Percentiles rank a stretch among this genome's conserved stretches.
These are phyloP conservation scores for Hylaeus volcanicus DNA, from an alignment of 1,140 invertebrate genomes.

Conservation along the genomic window DNA sequence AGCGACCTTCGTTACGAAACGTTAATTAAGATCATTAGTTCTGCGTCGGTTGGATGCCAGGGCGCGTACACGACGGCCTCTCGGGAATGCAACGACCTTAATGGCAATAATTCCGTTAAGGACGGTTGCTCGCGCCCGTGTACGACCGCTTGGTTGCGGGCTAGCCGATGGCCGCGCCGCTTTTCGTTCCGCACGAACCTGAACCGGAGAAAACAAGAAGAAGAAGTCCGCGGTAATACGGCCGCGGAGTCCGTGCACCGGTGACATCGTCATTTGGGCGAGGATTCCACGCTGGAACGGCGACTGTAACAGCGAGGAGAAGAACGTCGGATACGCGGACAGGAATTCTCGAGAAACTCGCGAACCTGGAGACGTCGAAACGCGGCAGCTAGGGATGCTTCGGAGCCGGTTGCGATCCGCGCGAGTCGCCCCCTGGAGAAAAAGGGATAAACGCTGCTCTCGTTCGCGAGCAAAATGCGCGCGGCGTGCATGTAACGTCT, in stretches of 20 bases:
- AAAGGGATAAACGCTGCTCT: conserved; percentile 45
- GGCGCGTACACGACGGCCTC: conserved; percentile 67
- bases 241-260: conserved; percentile 44
- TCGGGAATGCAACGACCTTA: conserved; percentile 70
- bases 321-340: conserved; percentile 50
- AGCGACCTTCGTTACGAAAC: conserved; percentile 75
- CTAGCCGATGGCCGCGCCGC: conserved; percentile 29
- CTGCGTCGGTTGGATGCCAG: conserved; percentile 72
- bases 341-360: conserved; percentile 56
- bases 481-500: conserved; percentile 44
- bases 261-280: conserved; percentile 70
- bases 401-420: conserved; percentile 20
- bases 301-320: conserved; percentile 49
- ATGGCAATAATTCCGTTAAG: conserved; percentile 73
- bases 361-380: conserved; percentile 29
- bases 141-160: conserved; percentile 27
- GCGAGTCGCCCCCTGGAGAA: background rate
- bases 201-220: conserved; percentile 1
- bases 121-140: conserved; percentile 63
- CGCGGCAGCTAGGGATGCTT: background rate
- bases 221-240: conserved; percentile 35
- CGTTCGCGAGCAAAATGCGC: conserved; percentile 49
- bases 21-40: conserved; percentile 80
- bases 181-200: conserved; percentile 44
- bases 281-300: conserved; percentile 53